Evolutionary conservation across 2,797 vertebrate species (phyloP), one percentile per base, ranked within the genome.

Genomic region (Tolypeutes matacus): DNA sequence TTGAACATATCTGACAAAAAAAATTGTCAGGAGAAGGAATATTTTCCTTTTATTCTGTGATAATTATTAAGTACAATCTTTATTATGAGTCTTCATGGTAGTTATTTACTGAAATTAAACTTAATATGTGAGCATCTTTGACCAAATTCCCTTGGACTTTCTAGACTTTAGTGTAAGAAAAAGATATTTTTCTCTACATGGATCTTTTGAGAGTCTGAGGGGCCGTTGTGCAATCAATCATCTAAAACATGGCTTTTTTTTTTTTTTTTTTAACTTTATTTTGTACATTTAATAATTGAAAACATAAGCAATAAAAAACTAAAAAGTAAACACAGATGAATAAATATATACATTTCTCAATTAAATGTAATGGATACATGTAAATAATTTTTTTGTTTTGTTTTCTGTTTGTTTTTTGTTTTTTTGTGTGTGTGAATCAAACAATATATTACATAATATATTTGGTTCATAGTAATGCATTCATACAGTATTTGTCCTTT

Each of bases 61-160:
- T 87, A 49, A 56, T 34, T 73, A 87, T 70, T 89, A 91, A 95
- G 70, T 10, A 72, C 17, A 64, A 89, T 34, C 15, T 86, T 84
- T 75, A 18, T 94, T 95, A 93, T 91, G 64, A 91, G 80, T 81
- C 29, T 92, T 93, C 18, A 78, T 91, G 69, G 8, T 17, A 78
- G 51, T 84, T 69, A 72, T 29, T 92, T 81, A 76, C 42, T 94
- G n/a, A 95, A 95, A 86, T 96, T 91, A 89, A 94, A 95, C 25
- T 85, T 93, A 78, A 58, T 87, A 49, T 65, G 14, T 90, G 46
- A 84, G 7, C 72, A 78, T 90, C 36, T 94, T 76, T 39, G 62
- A 73, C 27, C 62, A 93, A 81, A 76, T 96, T 12, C 51, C 36
- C 49, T 82, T 78, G 46, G 77, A 96, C 13, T 69, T 82, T 89